Evolutionary conservation across 2,797 vertebrate genomes (phyloP).

Genomic region (Psittacula echo): DNA sequence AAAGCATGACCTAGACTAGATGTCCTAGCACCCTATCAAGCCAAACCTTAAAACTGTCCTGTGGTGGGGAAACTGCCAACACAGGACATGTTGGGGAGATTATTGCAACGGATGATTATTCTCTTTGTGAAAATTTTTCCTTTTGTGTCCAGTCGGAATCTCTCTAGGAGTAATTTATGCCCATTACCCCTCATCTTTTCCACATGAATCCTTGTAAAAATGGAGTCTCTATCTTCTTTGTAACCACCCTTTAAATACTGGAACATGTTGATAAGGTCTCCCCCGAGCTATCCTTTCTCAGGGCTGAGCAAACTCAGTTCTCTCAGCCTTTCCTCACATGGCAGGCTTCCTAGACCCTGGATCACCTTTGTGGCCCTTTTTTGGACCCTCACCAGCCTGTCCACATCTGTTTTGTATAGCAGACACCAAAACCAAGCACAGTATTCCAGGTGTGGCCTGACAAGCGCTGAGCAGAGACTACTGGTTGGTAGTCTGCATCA

Average conservation of each 20-base stretch:
- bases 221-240: neutral
- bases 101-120: neutral
- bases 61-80: neutral
- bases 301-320: neutral
- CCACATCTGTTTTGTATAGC: neutral
- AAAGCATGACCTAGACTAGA: neutral
- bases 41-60: neutral
- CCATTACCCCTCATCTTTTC: neutral
- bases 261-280: neutral
- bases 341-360: neutral
- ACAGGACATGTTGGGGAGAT: neutral
- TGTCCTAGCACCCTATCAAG: no score
- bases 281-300: neutral
- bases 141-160: neutral
- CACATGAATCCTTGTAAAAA: neutral
- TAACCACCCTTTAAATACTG: neutral
- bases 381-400: neutral
- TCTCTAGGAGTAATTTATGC: neutral
- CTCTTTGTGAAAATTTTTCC: neutral
- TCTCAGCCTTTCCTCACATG: neutral
- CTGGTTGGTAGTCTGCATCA: neutral
- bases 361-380: neutral
- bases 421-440: neutral
- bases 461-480: neutral
- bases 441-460: neutral